A percentile compares a stretch with the other conserved stretches of the same genome.
Conservation (phyloP, 2,113 vertebrate genomes). For the Platysternon megacephalum region DNA sequence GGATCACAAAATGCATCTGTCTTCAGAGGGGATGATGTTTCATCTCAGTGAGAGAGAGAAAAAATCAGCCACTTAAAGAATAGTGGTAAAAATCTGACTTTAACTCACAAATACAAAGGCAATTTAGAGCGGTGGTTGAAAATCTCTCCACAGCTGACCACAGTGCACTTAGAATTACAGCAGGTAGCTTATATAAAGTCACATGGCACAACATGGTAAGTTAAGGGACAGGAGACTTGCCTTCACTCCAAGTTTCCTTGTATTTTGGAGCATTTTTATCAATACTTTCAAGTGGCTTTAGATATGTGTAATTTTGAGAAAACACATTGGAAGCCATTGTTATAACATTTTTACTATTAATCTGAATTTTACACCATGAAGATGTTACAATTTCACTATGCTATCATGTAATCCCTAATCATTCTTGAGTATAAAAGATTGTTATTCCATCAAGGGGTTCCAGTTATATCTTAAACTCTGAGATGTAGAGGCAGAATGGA, state of each 20-base stretch:
- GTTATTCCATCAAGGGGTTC: neutral
- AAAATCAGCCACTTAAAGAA: neutral
- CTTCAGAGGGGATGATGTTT: neutral
- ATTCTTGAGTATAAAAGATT: neutral
- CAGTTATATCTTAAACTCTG: neutral
- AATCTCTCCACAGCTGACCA: neutral
- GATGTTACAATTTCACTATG: conserved; percentile 39
- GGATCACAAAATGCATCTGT: neutral
- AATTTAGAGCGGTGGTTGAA: conserved; percentile 2
- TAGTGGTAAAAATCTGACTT: neutral
- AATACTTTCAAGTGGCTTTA: neutral
- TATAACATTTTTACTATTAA: conserved; percentile 4
- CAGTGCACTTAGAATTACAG: neutral
- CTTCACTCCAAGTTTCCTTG: neutral
- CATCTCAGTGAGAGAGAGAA: neutral
- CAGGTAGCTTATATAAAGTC: neutral
- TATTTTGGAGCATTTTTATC: conserved; percentile 26
- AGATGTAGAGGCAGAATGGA: neutral
- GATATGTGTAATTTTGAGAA: neutral
- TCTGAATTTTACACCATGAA: conserved; percentile 1
- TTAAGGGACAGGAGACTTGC: conserved; percentile 1
- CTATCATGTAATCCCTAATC: neutral
- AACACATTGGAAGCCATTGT: neutral
- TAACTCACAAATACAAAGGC: neutral
- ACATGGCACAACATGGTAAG: neutral